Percentiles rank a stretch among this genome's conserved stretches.
These are phyloP conservation scores for Scrobipalpa costella DNA, from an alignment of 2,888 invertebrate genomes.

Conservation along the genomic window DNA sequence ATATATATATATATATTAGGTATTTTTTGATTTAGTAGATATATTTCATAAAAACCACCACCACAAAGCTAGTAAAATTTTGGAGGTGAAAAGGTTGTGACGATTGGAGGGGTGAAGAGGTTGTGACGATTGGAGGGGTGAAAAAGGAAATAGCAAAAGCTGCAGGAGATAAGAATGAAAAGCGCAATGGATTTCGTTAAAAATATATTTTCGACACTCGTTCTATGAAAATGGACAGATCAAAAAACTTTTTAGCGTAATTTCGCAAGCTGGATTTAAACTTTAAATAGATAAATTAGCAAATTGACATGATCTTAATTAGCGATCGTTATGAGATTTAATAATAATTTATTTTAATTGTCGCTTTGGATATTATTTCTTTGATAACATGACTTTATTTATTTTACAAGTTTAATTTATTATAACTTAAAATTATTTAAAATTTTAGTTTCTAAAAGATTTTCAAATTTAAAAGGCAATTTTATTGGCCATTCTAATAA, in stretches of 20 bases:
- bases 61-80: not conserved
- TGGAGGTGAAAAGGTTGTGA: not conserved
- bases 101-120: not conserved
- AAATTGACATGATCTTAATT: constrained; percentile 60
- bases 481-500: constrained; percentile 59
- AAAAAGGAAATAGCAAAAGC: constrained; percentile 45
- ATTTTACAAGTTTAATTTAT: constrained; percentile 41
- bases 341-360: constrained; percentile 42
- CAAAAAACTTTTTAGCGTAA: constrained; percentile 57
- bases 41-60: constrained; percentile 12
- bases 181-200: constrained; percentile 70
- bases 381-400: constrained; percentile 39
- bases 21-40: not conserved
- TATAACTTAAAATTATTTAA: constrained; percentile 46
- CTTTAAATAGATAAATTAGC: constrained; percentile 42
- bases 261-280: constrained; percentile 72
- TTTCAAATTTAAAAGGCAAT: constrained; percentile 61
- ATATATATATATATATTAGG: too few species aligned
- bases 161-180: constrained; percentile 74
- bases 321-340: constrained; percentile 44
- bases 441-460: constrained; percentile 49
- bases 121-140: not conserved
- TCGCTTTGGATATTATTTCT: constrained; percentile 47
- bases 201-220: constrained; percentile 74
- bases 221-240: constrained; percentile 74